Evolutionary conservation across 2,888 invertebrate genomes (phyloP).

Genomic region (Pollenia angustigena): DNA sequence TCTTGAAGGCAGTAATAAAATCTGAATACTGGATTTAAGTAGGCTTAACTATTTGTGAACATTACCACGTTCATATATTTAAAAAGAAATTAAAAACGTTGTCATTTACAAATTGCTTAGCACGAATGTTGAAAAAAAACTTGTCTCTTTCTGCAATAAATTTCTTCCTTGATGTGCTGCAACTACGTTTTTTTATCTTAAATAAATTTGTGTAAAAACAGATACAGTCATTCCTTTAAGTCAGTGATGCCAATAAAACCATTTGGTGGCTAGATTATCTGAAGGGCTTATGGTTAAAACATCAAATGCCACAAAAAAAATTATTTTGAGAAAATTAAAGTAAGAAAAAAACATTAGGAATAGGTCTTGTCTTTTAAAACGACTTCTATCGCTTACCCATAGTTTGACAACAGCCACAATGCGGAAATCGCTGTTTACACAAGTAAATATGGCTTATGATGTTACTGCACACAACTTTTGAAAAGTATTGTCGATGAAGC

Average conservation of each 20-base stretch:
- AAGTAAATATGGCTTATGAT: too few species aligned
- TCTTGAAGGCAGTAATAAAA: constrained; percentile 2
- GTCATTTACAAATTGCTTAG: constrained; percentile 58
- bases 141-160: constrained; percentile 5
- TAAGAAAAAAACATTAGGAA: too few species aligned
- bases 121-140: constrained; percentile 8
- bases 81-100: constrained; percentile 49
- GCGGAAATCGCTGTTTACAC: too few species aligned
- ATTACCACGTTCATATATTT: constrained; percentile 28
- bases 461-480: too few species aligned
- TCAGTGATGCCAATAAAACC: not conserved
- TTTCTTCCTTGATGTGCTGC: constrained; percentile 9
- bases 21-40: constrained; percentile 4
- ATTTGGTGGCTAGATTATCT: too few species aligned
- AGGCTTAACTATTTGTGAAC: constrained; percentile 2
- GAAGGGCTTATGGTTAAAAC: too few species aligned
- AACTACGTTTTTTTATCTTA: constrained; percentile 1
- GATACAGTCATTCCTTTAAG: constrained; percentile 9
- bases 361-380: too few species aligned
- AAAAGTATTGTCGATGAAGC: too few species aligned
- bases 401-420: too few species aligned
- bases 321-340: too few species aligned
- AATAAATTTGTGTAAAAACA: constrained; percentile 12
- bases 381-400: too few species aligned
- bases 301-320: too few species aligned